phyloP scores from a whole-genome alignment of 2,888 invertebrate species.

The Notodonta dromedarius region DNA sequence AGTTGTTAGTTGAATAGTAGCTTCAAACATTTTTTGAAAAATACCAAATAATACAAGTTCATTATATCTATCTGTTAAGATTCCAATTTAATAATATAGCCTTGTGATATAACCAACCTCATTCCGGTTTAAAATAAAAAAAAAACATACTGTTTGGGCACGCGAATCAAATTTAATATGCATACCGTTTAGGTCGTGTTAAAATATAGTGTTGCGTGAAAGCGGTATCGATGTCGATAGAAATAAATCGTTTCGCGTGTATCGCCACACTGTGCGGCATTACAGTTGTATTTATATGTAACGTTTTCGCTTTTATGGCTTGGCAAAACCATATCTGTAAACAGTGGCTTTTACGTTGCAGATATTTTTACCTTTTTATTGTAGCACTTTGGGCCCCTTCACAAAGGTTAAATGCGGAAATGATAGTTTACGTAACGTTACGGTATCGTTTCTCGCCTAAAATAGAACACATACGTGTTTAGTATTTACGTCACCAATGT shows the following conservation, averaged over 20 bases:
- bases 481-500: too few species aligned
- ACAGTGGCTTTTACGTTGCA: constrained; percentile 4
- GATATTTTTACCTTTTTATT: constrained; percentile 4
- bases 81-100: not conserved
- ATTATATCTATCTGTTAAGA: too few species aligned
- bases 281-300: constrained; percentile 6
- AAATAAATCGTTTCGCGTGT: constrained; percentile 29
- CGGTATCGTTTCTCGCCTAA: too few species aligned
- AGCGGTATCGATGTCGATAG: constrained; percentile 32
- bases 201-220: constrained; percentile 39
- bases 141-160: constrained; percentile 54
- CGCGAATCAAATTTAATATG: constrained; percentile 64
- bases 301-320: constrained; percentile 10
- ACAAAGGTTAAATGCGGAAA: not conserved
- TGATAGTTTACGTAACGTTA: not conserved
- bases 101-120: constrained; percentile 36
- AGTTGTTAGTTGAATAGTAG: too few species aligned
- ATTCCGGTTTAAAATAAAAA: constrained; percentile 41
- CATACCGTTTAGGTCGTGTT: constrained; percentile 49
- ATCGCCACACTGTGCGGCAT: constrained; percentile 1
- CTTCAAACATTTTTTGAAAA: too few species aligned
- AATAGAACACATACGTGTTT: too few species aligned
- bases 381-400: not conserved
- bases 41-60: too few species aligned
- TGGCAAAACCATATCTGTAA: constrained; percentile 10